phyloP scores from a whole-genome alignment of 2,113 vertebrate genomes.

The Uria aalge region DNA sequence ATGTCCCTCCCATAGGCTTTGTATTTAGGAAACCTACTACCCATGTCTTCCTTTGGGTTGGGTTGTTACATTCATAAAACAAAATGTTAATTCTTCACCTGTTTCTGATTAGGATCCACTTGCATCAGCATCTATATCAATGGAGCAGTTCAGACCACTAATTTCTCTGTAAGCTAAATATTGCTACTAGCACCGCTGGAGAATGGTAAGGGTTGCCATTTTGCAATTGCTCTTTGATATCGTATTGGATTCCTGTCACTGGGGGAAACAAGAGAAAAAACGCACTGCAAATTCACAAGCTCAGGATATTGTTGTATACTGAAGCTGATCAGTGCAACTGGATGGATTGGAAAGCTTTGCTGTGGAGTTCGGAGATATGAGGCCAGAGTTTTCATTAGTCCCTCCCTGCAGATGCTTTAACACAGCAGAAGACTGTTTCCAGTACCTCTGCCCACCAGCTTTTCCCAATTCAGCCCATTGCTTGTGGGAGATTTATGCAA shows the following conservation, averaged over 20 bases:
- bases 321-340: background rate
- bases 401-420: background rate
- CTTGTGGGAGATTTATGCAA: slow-evolving; percentile 22
- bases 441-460: slow-evolving; percentile 40
- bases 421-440: background rate
- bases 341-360: background rate
- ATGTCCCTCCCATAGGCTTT: background rate
- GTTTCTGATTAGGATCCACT: background rate
- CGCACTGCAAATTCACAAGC: background rate
- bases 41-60: background rate
- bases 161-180: background rate
- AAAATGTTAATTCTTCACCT: background rate
- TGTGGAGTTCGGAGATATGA: background rate
- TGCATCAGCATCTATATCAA: background rate
- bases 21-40: background rate
- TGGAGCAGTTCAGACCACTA: background rate
- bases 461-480: slow-evolving; percentile 13
- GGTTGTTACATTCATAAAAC: background rate
- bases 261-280: background rate
- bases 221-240: background rate
- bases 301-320: background rate
- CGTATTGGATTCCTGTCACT: background rate
- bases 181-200: background rate
- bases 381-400: background rate
- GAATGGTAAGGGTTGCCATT: background rate